Evolutionary conservation across 1,140 invertebrate species (phyloP).

Genomic region (Cardiocondyla obscurior): DNA sequence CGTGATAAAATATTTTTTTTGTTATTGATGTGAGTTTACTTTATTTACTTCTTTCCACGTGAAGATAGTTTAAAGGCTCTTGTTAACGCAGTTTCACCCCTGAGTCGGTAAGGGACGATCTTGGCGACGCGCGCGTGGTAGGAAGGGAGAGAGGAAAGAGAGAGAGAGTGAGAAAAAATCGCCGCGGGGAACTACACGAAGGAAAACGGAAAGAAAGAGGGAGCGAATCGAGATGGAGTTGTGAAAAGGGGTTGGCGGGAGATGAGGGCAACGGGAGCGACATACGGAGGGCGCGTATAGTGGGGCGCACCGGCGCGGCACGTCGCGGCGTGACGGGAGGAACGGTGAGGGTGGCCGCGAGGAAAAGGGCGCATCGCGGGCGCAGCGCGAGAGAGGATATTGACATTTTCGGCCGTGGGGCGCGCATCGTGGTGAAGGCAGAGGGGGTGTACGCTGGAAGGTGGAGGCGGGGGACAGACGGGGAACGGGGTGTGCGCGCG

Average conservation of each 20-base stretch:
- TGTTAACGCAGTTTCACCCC: neutral
- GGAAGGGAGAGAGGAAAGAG: neutral
- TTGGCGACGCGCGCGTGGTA: neutral
- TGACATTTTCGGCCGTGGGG: conserved; percentile 81
- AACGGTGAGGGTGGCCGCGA: conserved; percentile 13
- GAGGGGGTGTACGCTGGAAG: neutral
- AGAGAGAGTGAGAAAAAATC: neutral
- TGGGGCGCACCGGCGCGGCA: conserved; percentile 10
- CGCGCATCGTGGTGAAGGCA: conserved; percentile 65
- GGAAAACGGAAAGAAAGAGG: conserved; percentile 12
- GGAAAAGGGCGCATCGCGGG: conserved; percentile 72
- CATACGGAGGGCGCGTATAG: conserved; percentile 8
- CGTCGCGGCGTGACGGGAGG: neutral
- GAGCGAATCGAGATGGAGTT: conserved; percentile 48
- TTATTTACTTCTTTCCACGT: neutral
- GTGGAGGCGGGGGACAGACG: neutral
- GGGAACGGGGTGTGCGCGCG: conserved; percentile 51
- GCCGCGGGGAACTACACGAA: neutral
- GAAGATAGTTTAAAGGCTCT: too few relatives aligned
- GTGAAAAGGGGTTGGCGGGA: conserved; percentile 1
- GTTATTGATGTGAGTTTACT: neutral
- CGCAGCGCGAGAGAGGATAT: conserved; percentile 78
- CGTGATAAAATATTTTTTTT: neutral
- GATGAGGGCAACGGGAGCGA: conserved; percentile 21
- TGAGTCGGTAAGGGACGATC: neutral